Evolutionary conservation across 2,113 vertebrate genomes (phyloP), one percentile per base, ranked within the genome.

Genomic region (Elephantulus edwardii): DNA sequence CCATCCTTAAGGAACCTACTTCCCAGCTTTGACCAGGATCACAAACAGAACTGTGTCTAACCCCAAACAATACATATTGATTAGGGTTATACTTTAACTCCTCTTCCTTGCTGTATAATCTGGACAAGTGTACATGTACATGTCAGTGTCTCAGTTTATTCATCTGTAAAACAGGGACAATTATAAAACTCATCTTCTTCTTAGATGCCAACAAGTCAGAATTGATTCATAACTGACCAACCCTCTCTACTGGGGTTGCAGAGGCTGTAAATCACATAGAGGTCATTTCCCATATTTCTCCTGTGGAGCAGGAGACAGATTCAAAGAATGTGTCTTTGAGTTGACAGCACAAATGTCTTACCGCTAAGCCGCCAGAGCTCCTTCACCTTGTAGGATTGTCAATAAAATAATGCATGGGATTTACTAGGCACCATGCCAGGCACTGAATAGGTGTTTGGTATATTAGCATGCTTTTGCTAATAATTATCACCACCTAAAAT

Each of bases 371-470:
- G 16, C 8, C 48, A 50, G 48, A 16, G 48, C 48, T 50, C 48
- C 58, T 60, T 16, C 66, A 40, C 74, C 20, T 78, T 30, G 35
- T 42, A 86, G 70, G 46, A 56, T 78, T n/a, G 28, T 46, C 16
- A 30, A 54, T 86, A 75, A 89, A 46, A 82, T 54, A 48, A 48
- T 20, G 17, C 54, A 13, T 79, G 62, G 78, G 52, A 50, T 60
- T 83, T 66, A 22, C 66, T 88, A 87, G 88, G 70, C 40, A 77
- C 5, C 22, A 33, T 85, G 86, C 75, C 90, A 95, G 78, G 52
- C 50, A 66, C 48, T 75, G 76, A 82, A 66, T 54, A 88, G 76
- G n/a, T 81, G 11, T 81, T 94, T 88, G 77, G 92, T 78, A 93
- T 77, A 91, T 86, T 44, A 89, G 62, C 68, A 72, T 48, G 28